Conservation (phyloP, 2,797 vertebrate genomes). For the Threskiornis aethiopicus region DNA sequence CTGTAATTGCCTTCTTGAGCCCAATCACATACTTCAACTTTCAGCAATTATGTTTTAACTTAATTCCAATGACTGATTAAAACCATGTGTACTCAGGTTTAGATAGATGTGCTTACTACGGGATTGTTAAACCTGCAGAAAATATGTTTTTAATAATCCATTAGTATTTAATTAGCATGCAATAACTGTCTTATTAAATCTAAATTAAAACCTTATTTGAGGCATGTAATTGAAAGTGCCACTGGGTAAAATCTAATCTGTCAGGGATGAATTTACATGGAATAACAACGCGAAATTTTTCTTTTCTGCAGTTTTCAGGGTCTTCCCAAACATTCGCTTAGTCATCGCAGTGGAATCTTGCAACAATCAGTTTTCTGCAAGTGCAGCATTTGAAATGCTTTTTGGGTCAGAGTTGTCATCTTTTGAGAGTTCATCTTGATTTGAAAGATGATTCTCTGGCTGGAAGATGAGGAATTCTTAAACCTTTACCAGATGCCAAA, state of each 20-base stretch:
- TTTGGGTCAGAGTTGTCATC: constrained; percentile 38
- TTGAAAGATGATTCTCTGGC: constrained; percentile 27
- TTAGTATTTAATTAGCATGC: constrained; percentile 71
- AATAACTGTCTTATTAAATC: constrained; percentile 75
- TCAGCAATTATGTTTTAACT: constrained; percentile 58
- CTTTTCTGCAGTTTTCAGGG: constrained; percentile 49
- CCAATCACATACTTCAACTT: constrained; percentile 52
- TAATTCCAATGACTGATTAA: constrained; percentile 60
- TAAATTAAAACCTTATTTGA: constrained; percentile 71
- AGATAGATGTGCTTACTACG: constrained; percentile 53
- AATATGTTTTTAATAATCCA: constrained; percentile 71
- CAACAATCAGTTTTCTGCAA: constrained; percentile 38
- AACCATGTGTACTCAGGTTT: constrained; percentile 62
- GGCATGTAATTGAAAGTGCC: constrained; percentile 67
- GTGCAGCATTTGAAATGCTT: constrained; percentile 30
- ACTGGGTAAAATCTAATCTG: constrained; percentile 68
- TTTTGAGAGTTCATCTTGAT: constrained; percentile 33
- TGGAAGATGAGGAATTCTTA: constrained; percentile 33
- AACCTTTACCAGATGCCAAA: constrained; percentile 43
- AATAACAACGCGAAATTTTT: constrained; percentile 41
- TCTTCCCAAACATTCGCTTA: constrained; percentile 23
- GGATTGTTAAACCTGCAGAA: constrained; percentile 66
- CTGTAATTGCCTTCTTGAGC: constrained; percentile 36
- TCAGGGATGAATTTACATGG: constrained; percentile 44
- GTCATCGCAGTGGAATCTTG: constrained; percentile 50